Evolutionary conservation across 2,888 invertebrate genomes (phyloP).

Genomic region (Rhodophaea formosa): DNA sequence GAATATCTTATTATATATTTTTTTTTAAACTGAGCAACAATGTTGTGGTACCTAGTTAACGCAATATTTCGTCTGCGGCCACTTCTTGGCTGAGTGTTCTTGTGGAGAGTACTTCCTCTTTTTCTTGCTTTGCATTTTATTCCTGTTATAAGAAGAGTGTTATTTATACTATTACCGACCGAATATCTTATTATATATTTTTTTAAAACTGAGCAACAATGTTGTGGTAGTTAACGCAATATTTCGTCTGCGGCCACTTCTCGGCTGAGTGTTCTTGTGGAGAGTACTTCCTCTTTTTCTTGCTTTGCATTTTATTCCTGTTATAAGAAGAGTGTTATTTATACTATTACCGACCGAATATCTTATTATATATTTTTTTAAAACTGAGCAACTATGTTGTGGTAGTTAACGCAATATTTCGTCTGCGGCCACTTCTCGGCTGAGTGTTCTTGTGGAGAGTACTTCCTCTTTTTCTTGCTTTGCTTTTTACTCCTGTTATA

Average conservation of each 20-base stretch:
- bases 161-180: too few relatives aligned
- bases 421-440: not conserved
- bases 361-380: too few relatives aligned
- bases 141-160: not conserved
- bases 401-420: constrained; percentile 12
- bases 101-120: not conserved
- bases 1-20: too few relatives aligned
- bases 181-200: too few relatives aligned
- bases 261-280: constrained; percentile 7
- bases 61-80: constrained; percentile 1
- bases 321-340: not conserved
- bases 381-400: constrained; percentile 9
- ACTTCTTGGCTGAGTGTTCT: constrained; percentile 8
- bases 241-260: not conserved
- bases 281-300: not conserved
- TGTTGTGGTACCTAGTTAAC: constrained; percentile 6
- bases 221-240: constrained; percentile 6
- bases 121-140: not conserved
- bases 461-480: not conserved
- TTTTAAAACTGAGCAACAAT: constrained; percentile 12
- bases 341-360: too few relatives aligned
- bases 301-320: not conserved
- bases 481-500: not conserved
- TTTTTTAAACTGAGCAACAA: constrained; percentile 15
- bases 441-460: constrained; percentile 8